Percentiles rank a stretch among this genome's conserved stretches.
These are phyloP conservation scores for Choristoneura rosaceana DNA, from an alignment of 2,888 invertebrate species.

Conservation along the genomic window DNA sequence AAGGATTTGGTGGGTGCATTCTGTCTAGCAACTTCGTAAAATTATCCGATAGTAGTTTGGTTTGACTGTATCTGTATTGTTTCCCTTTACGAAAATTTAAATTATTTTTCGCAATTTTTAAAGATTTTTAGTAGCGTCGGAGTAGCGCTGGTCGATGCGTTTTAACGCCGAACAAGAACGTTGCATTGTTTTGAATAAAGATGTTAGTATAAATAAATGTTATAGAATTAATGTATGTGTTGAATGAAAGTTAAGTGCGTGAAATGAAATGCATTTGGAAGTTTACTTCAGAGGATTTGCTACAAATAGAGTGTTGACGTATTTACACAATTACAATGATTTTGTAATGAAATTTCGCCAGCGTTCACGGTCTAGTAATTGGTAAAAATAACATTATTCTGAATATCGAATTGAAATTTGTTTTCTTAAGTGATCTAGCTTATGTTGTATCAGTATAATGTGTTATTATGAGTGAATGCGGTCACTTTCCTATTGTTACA, in stretches of 20 bases:
- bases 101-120: no score
- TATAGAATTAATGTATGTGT: not conserved
- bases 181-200: not conserved
- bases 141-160: not conserved
- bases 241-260: not conserved
- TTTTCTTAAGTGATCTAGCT: not conserved
- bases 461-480: not conserved
- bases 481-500: not conserved
- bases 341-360: not conserved
- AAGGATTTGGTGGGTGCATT: no score
- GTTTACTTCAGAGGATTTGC: not conserved
- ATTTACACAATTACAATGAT: not conserved
- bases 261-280: not conserved
- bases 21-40: no score
- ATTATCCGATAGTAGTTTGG: not conserved
- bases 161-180: not conserved
- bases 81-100: no score
- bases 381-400: no score
- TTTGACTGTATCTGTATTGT: not conserved
- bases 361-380: no score
- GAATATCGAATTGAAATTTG: no score
- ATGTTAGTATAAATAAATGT: not conserved
- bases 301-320: not conserved
- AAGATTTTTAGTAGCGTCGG: no score
- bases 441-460: no score